phyloP scores from a whole-genome alignment of 1,140 invertebrate species.

The Ephestia elutella region DNA sequence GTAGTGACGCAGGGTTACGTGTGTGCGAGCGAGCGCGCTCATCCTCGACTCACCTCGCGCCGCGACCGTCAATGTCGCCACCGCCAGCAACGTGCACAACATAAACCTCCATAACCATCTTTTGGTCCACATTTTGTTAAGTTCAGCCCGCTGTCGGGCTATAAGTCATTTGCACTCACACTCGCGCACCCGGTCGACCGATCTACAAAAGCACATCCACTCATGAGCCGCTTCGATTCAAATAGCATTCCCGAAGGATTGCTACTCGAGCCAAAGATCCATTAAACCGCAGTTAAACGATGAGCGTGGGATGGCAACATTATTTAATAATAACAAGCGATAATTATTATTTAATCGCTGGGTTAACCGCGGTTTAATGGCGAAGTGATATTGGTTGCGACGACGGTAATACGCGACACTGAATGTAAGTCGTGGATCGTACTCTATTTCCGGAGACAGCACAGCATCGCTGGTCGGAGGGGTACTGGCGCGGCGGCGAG shows the following conservation, averaged over 20 bases:
- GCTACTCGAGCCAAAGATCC: constrained; percentile 42
- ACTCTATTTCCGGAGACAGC: constrained; percentile 75
- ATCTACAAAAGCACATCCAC: constrained; percentile 63
- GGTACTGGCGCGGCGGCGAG: constrained; percentile 62
- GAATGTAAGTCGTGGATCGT: constrained; percentile 46
- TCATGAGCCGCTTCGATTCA: constrained; percentile 41
- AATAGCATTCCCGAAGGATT: constrained; percentile 46
- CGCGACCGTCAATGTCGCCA: constrained; percentile 55
- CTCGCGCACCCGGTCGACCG: constrained; percentile 64
- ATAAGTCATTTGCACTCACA: constrained; percentile 70
- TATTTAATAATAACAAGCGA: constrained; percentile 8
- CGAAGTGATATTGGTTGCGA: constrained; percentile 32
- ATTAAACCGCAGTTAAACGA: constrained; percentile 39
- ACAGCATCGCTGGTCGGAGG: constrained; percentile 75
- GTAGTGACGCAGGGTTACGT: constrained; percentile 49
- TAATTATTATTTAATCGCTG: constrained; percentile 17
- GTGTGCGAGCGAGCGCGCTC: constrained; percentile 20
- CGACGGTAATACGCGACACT: constrained; percentile 35
- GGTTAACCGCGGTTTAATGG: constrained; percentile 54
- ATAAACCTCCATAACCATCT: constrained; percentile 70
- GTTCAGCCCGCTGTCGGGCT: constrained; percentile 33
- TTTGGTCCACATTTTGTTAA: constrained; percentile 68
- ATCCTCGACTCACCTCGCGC: constrained; percentile 59
- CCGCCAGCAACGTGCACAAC: constrained; percentile 66
- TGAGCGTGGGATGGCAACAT: background rate